Percentiles rank a stretch among this genome's conserved stretches.
phyloP scores from a whole-genome alignment of 1,140 invertebrate species.

The Drosophila sulfurigaster region DNA sequence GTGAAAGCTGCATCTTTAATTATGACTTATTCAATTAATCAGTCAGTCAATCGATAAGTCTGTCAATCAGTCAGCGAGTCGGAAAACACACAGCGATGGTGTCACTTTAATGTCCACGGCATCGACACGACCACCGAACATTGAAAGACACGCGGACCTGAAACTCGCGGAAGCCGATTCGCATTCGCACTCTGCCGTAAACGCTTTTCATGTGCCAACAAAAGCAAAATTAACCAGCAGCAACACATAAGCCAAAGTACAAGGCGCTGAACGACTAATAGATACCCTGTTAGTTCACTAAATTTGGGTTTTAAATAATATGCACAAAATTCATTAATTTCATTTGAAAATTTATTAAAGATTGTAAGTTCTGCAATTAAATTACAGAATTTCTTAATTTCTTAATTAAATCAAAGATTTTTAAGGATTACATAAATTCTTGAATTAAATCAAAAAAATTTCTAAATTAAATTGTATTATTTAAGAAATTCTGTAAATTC shows the following conservation, averaged over 20 bases:
- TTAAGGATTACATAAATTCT: too few relatives aligned
- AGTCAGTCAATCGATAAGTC: not conserved
- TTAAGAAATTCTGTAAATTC: too few relatives aligned
- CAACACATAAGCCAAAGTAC: not conserved
- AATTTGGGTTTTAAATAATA: too few relatives aligned
- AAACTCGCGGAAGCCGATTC: not conserved
- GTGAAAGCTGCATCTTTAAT: too few relatives aligned
- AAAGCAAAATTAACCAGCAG: constrained; percentile 25
- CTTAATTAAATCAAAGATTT: too few relatives aligned
- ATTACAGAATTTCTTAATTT: too few relatives aligned
- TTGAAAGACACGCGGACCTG: not conserved
- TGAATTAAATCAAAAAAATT: too few relatives aligned
- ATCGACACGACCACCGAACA: not conserved
- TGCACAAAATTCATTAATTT: too few relatives aligned
- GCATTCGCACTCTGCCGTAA: constrained; percentile 2
- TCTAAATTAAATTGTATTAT: too few relatives aligned
- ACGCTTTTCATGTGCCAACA: constrained; percentile 38
- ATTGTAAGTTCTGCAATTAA: too few relatives aligned
- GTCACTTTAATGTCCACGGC: constrained; percentile 1
- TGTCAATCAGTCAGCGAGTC: not conserved
- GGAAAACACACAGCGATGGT: not conserved
- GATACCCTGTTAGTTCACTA: constrained; percentile 7
- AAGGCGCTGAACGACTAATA: not conserved
- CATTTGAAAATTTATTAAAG: too few relatives aligned
- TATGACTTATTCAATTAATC: not conserved